Evolutionary conservation across 2,888 invertebrate species (phyloP).

Genomic region (Subacronicta megacephala): DNA sequence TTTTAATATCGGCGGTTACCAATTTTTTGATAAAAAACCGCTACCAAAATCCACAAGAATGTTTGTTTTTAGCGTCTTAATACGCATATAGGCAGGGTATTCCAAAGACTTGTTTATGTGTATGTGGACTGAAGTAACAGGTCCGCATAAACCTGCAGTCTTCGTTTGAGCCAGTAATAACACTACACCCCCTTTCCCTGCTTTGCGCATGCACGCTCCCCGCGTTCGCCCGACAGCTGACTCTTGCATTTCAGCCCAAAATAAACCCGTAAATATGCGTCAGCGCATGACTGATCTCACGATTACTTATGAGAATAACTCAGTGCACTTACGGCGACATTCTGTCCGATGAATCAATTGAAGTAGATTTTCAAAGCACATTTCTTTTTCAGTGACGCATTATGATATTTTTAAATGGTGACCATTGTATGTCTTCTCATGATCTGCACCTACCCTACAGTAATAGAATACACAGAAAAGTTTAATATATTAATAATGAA

Average conservation of each 20-base stretch:
- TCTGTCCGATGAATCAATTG: slow-evolving; percentile 65
- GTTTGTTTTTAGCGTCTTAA: slow-evolving; percentile 2
- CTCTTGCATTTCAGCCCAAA: slow-evolving; percentile 69
- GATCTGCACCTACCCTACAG: slow-evolving; percentile 11
- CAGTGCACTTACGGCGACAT: slow-evolving; percentile 55
- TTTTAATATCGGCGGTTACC: not conserved
- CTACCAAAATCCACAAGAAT: not conserved
- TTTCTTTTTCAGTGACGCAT: slow-evolving; percentile 54
- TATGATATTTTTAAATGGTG: slow-evolving; percentile 31
- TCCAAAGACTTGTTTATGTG: slow-evolving; percentile 30
- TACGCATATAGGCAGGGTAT: slow-evolving; percentile 8
- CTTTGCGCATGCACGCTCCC: slow-evolving; percentile 30
- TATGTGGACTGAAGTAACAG: slow-evolving; percentile 35
- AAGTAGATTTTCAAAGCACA: slow-evolving; percentile 33
- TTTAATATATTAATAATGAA: not conserved
- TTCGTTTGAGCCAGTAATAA: slow-evolving; percentile 54
- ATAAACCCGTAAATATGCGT: slow-evolving; percentile 71
- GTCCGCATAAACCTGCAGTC: slow-evolving; percentile 48
- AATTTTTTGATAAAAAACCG: not conserved
- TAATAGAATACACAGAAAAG: slow-evolving; percentile 16
- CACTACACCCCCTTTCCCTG: slow-evolving; percentile 41
- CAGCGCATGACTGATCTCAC: slow-evolving; percentile 67
- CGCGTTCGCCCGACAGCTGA: slow-evolving; percentile 54
- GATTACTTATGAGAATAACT: slow-evolving; percentile 66
- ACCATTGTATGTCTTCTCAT: slow-evolving; percentile 20